Conservation (phyloP, 2,113 vertebrate species). For the Platysteira castanea region DNA sequence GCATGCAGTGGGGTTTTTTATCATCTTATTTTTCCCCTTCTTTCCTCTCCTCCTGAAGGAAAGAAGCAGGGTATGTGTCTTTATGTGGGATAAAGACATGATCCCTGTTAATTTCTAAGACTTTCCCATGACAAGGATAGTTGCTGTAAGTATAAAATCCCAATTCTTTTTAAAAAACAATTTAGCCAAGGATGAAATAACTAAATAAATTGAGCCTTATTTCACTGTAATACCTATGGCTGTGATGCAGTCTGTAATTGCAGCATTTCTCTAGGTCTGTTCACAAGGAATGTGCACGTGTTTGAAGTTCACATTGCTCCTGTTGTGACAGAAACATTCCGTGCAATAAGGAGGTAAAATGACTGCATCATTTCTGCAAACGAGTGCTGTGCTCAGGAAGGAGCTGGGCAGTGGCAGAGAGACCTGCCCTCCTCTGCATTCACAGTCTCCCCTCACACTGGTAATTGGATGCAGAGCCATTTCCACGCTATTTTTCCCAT, state of each 20-base stretch:
- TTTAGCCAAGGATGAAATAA: not conserved
- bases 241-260: not conserved
- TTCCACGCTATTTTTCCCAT: not conserved
- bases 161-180: not conserved
- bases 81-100: not conserved
- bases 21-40: not conserved
- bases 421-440: not conserved
- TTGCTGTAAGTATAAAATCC: not conserved
- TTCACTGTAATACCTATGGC: not conserved
- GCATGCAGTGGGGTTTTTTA: fast-evolving
- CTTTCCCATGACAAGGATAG: not conserved
- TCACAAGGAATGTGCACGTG: not conserved
- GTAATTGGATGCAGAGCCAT: not conserved
- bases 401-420: not conserved
- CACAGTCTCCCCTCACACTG: not conserved
- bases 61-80: too few relatives aligned
- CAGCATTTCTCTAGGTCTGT: not conserved
- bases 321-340: not conserved
- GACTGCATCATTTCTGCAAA: not conserved
- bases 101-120: not conserved
- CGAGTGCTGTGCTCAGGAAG: not conserved
- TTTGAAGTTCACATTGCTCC: not conserved
- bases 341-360: not conserved
- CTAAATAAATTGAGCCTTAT: not conserved
- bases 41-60: not conserved